These are phyloP conservation scores for Varecia variegata DNA, from an alignment of 2,797 vertebrate genomes.

Conservation along the genomic window DNA sequence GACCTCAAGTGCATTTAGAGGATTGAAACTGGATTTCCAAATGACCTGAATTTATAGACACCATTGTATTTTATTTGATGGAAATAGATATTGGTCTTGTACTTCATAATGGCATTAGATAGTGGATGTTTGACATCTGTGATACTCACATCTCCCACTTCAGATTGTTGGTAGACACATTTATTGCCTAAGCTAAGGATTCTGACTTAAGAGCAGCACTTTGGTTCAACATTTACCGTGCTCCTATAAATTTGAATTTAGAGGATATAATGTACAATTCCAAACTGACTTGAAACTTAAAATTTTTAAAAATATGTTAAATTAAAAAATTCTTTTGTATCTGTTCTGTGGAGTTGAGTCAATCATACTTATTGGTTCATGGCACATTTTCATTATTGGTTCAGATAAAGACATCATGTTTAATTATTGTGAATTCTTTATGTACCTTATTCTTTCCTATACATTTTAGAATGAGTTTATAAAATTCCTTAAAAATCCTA, in stretches of 20 bases:
- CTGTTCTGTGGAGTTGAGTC: background rate
- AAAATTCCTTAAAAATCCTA: background rate
- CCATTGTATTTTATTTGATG: background rate
- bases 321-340: constrained; percentile 12
- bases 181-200: background rate
- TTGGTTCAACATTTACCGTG: background rate
- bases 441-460: background rate
- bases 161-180: background rate
- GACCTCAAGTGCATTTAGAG: background rate
- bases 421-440: background rate
- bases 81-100: background rate
- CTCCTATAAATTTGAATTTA: constrained; percentile 4
- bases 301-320: background rate
- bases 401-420: background rate
- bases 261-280: background rate
- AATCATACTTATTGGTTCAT: background rate
- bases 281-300: constrained; percentile 25
- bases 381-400: background rate
- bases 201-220: background rate
- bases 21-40: background rate
- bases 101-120: background rate
- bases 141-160: background rate
- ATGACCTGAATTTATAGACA: background rate
- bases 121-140: background rate
- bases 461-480: constrained; percentile 26